phyloP scores from a whole-genome alignment of 2,797 vertebrate genomes.

The Ctenopoma multispine region DNA sequence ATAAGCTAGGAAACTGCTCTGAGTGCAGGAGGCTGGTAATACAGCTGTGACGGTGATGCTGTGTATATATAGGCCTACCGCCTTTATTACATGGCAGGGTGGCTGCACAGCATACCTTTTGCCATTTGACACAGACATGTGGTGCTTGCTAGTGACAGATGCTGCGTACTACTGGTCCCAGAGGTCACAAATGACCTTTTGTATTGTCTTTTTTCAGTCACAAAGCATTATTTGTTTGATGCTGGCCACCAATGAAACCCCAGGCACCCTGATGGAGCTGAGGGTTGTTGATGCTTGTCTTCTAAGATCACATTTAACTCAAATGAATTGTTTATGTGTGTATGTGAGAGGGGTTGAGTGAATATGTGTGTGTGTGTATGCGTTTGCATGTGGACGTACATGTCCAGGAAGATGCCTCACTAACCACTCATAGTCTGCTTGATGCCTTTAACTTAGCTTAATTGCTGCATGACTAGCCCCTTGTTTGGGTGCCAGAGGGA shows the following conservation, averaged over 20 bases:
- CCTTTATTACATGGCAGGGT: constrained; percentile 56
- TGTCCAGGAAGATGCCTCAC: constrained; percentile 47
- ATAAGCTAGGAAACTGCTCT: constrained; percentile 26
- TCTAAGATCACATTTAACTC: constrained; percentile 80
- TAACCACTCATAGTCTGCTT: constrained; percentile 60
- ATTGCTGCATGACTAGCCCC: constrained; percentile 82
- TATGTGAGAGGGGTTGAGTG: constrained; percentile 28
- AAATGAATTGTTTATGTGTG: constrained; percentile 49
- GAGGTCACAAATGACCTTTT: constrained; percentile 83
- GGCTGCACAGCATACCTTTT: constrained; percentile 70
- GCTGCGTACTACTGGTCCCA: constrained; percentile 76
- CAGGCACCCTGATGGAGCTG: constrained; percentile 73
- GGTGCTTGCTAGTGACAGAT: constrained; percentile 78
- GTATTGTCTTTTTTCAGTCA: constrained; percentile 77
- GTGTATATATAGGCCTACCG: constrained; percentile 41
- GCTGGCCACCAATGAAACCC: constrained; percentile 82
- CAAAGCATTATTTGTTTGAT: constrained; percentile 82
- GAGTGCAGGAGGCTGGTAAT: constrained; percentile 27
- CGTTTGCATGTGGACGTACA: constrained; percentile 13
- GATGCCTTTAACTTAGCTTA: constrained; percentile 82
- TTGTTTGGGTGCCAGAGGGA: constrained; percentile 80
- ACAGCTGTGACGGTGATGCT: constrained; percentile 40
- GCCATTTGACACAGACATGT: constrained; percentile 77
- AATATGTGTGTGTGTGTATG: constrained; percentile 17
- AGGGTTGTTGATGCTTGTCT: constrained; percentile 78